Evolutionary conservation across 2,797 vertebrate species (phyloP), one percentile per base, ranked within the genome.

Genomic region (Acanthurus tractus): DNA sequence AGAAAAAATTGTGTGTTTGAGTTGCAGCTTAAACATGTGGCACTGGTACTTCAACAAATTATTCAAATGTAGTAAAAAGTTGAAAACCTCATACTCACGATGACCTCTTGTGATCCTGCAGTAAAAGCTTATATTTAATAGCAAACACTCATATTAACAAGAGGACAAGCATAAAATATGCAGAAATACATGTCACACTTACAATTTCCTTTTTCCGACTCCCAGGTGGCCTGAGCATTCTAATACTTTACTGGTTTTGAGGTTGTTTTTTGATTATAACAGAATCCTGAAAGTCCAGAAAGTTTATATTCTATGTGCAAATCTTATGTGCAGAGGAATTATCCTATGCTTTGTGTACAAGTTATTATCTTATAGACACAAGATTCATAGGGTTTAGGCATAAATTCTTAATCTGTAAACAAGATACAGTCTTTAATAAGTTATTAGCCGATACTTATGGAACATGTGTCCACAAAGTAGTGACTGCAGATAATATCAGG

Each of bases 1-100:
- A 55, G 54, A 25, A 68, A 70, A 58, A 40, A 46, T 55, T 15
- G 25, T 38, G 45, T 63, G 29, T 59, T n/a, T 20, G 44, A 53
- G 63, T 23, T 64, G 38, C 38, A 72, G 29, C 23, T 58, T 23
- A n/a, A 2, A 52, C 8, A 46, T 72, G 25, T 9, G 25, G 25
- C 58, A 55, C 42, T 23, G 57, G 58, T 14, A 9, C 25, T 4
- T 1, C 25, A 38, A 54, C 13, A 45, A 68, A 49, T 46, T 8
- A 13, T 50, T 66, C 3, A 36, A 62, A 48, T 23, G 11, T 4
- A 49, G 55, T 49, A 17, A 56, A 62, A 55, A 62, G 2, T 25
- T 53, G 2, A n/a, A 68, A 54, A 58, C 23, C 3, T 63, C 14
- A 49, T 1, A 34, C 38, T 54, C 22, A 17, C 25, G 20, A 52